Evolutionary conservation across 2,888 invertebrate species (phyloP).

Genomic region (Aphelenchoides bicaudatus): DNA sequence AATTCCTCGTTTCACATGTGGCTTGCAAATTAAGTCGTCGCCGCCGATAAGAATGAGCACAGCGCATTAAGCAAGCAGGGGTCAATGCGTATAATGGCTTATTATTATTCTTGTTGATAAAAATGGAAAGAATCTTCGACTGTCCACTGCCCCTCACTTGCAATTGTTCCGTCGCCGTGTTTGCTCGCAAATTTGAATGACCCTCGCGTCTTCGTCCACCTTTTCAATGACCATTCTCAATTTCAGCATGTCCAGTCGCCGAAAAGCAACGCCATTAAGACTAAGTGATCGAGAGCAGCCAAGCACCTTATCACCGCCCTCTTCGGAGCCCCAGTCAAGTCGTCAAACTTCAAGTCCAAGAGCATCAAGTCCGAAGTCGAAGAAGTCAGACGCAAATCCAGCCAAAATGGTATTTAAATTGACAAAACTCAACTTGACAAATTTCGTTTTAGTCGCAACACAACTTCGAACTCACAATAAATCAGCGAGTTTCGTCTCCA

Average conservation of each 20-base stretch:
- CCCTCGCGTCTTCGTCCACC: no score
- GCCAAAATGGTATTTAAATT: not conserved
- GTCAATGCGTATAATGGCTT: no score
- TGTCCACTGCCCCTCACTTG: no score
- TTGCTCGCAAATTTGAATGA: no score
- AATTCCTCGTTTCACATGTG: no score
- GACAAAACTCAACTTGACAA: not conserved
- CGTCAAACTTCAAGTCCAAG: not conserved
- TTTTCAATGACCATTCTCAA: no score
- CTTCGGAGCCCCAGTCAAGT: not conserved
- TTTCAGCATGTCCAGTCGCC: constrained; percentile 56
- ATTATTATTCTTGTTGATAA: no score
- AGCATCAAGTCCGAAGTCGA: not conserved
- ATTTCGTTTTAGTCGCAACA: not conserved
- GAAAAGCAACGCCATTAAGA: constrained; percentile 50
- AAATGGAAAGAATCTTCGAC: no score
- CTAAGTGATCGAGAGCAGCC: constrained; percentile 36
- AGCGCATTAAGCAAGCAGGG: no score
- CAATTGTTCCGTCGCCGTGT: no score
- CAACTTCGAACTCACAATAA: not conserved
- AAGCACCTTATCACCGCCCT: constrained; percentile 19
- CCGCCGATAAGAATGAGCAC: no score
- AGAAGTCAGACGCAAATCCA: not conserved
- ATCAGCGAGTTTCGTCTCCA: constrained; percentile 8
- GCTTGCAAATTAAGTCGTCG: no score